A percentile compares a stretch with the other conserved stretches of the same genome.
These are phyloP conservation scores for Parus major DNA, from an alignment of 2,113 vertebrate genomes.

Conservation along the genomic window DNA sequence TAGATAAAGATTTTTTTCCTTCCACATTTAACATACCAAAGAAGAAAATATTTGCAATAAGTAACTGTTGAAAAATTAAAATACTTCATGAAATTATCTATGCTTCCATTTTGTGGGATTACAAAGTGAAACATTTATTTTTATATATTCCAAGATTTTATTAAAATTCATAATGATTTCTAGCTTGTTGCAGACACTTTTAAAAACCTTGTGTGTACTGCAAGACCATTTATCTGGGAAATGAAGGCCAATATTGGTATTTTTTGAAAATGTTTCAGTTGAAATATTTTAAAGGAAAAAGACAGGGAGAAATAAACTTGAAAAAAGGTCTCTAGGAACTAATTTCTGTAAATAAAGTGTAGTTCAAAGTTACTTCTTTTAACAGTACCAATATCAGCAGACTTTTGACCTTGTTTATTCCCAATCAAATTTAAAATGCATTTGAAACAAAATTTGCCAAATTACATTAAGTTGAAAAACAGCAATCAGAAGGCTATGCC, in stretches of 20 bases:
- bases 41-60: neutral
- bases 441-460: conserved; percentile 1
- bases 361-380: neutral
- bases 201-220: neutral
- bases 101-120: neutral
- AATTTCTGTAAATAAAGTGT: neutral
- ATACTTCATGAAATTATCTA: neutral
- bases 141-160: neutral
- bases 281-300: neutral
- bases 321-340: neutral
- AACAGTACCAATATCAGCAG: neutral
- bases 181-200: neutral
- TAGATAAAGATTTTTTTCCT: neutral
- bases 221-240: neutral
- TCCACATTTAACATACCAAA: neutral
- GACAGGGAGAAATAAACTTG: neutral
- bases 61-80: neutral
- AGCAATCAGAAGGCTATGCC: neutral
- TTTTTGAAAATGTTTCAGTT: neutral
- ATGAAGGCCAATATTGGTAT: neutral
- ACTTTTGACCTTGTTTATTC: neutral
- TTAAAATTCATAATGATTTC: neutral
- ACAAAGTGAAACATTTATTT: neutral
- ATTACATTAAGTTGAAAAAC: neutral
- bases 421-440: neutral